phyloP scores from a whole-genome alignment of 2,888 invertebrate genomes.

The Eubasilissa splendida region DNA sequence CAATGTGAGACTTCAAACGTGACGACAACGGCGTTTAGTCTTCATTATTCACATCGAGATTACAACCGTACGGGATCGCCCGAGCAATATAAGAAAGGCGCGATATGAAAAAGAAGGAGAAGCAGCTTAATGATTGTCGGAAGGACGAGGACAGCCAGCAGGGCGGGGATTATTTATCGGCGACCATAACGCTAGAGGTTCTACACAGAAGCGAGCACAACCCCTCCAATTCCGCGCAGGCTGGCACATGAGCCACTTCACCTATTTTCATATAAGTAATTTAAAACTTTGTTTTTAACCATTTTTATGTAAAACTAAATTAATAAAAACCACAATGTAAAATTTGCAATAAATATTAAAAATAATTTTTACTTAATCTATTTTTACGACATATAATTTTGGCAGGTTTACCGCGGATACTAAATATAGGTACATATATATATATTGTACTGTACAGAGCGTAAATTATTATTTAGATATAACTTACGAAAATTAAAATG shows the following conservation, averaged over 20 bases:
- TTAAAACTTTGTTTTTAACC: no score
- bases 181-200: slow-evolving; percentile 17
- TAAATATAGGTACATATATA: no score
- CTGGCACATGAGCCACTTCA: slow-evolving; percentile 9
- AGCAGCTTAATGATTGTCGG: slow-evolving; percentile 33
- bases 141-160: slow-evolving; percentile 19
- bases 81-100: slow-evolving; percentile 26
- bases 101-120: slow-evolving; percentile 14
- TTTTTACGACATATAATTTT: no score
- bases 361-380: no score
- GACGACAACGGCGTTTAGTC: not conserved
- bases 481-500: no score
- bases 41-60: slow-evolving; percentile 18
- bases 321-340: no score
- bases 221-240: not conserved
- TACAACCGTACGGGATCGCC: not conserved
- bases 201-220: not conserved
- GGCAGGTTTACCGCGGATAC: no score
- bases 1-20: not conserved
- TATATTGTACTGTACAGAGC: no score
- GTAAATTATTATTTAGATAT: no score
- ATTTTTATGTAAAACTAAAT: no score
- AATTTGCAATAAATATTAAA: no score
- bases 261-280: no score
- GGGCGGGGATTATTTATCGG: slow-evolving; percentile 29